A percentile compares a stretch with the other conserved stretches of the same genome.
Evolutionary conservation across 2,113 vertebrate species (phyloP).

Genomic region (Bambusicola thoracicus): DNA sequence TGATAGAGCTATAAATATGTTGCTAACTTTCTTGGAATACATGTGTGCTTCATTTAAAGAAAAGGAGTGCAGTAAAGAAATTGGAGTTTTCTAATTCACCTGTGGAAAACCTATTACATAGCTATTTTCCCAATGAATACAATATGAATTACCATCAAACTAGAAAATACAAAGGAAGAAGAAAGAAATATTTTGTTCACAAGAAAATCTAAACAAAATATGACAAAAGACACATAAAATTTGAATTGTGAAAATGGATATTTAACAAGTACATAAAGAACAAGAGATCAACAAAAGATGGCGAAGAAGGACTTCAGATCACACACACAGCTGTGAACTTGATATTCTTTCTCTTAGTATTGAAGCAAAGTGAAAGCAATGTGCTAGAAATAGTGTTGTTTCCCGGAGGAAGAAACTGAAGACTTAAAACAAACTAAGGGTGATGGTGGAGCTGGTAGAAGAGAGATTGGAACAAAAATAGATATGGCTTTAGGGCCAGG

Average conservation of each 20-base stretch:
- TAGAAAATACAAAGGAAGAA: neutral
- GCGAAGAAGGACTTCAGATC: neutral
- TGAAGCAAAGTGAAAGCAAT: neutral
- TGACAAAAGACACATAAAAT: neutral
- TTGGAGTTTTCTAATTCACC: neutral
- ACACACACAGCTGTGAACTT: neutral
- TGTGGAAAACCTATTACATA: neutral
- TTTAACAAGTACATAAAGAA: neutral
- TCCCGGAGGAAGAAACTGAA: constrained; percentile 38
- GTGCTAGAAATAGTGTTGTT: neutral
- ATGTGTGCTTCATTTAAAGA: neutral
- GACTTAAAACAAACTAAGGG: neutral
- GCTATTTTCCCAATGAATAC: neutral
- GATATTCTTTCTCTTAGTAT: neutral
- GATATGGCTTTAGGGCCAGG: constrained; percentile 7
- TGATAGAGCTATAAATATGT: neutral
- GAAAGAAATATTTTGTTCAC: neutral
- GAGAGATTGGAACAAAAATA: constrained; percentile 45
- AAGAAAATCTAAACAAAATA: neutral
- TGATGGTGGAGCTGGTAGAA: neutral
- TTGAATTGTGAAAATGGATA: neutral
- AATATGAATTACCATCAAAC: neutral
- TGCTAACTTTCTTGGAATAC: neutral
- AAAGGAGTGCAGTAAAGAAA: neutral
- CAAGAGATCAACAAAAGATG: neutral